Percentiles rank a stretch among this genome's conserved stretches.
Evolutionary conservation across 2,797 vertebrate species (phyloP).

Genomic region (Falco cherrug): DNA sequence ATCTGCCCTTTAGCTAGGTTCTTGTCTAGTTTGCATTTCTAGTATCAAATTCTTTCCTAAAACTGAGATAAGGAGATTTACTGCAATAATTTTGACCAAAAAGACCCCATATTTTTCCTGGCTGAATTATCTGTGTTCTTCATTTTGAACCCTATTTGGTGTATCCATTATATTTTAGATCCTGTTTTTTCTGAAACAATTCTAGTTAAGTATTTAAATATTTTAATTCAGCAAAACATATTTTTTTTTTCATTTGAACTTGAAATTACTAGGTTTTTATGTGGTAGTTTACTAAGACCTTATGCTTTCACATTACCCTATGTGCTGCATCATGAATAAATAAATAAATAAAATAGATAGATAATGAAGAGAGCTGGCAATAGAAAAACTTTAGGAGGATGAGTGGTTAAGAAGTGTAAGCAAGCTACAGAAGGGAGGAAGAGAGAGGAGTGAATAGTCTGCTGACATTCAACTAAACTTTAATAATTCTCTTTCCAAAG

Average conservation of each 20-base stretch:
- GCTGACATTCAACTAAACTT: constrained; percentile 63
- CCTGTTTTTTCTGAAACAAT: neutral
- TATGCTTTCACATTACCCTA: neutral
- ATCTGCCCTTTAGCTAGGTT: neutral
- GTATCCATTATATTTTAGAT: neutral
- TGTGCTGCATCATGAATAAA: neutral
- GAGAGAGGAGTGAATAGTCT: constrained; percentile 33
- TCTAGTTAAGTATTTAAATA: neutral
- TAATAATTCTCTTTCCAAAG: constrained; percentile 52
- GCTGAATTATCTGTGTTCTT: neutral
- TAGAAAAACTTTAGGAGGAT: neutral
- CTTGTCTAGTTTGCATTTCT: neutral
- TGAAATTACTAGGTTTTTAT: neutral
- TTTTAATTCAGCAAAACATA: neutral
- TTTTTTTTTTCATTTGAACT: neutral
- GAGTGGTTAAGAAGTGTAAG: neutral
- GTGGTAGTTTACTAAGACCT: neutral
- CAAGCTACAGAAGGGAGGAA: constrained; percentile 1
- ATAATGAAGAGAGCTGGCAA: neutral
- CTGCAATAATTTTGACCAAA: neutral
- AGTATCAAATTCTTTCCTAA: neutral
- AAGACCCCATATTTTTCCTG: neutral
- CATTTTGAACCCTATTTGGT: neutral
- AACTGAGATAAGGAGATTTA: neutral
- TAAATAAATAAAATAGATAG: neutral